Percentiles rank a stretch among this genome's conserved stretches.
These are phyloP conservation scores for Salarias fasciatus DNA, from an alignment of 2,797 vertebrate species.

Conservation along the genomic window DNA sequence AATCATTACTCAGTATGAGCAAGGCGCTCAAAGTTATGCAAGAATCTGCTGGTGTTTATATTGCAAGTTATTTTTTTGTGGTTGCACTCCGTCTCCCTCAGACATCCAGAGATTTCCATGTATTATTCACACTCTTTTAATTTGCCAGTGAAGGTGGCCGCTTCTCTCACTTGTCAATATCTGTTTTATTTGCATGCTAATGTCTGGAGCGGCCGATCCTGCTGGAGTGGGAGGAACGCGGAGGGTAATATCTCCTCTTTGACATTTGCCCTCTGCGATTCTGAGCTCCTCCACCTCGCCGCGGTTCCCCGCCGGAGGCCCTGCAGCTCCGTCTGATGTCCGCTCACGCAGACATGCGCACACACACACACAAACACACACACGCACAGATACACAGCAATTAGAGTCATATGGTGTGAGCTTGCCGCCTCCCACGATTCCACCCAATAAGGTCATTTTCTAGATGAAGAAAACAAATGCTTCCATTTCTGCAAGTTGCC, in stretches of 20 bases:
- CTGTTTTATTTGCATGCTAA: conserved; percentile 52
- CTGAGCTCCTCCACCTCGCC: conserved; percentile 61
- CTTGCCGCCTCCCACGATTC: conserved; percentile 70
- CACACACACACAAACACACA: conserved; percentile 3
- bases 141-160: conserved; percentile 27
- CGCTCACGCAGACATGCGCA: conserved; percentile 60
- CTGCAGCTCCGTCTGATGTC: conserved; percentile 69
- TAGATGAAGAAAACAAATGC: conserved; percentile 69
- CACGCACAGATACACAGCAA: conserved; percentile 52
- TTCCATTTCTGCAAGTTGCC: conserved; percentile 54
- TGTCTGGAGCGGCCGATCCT: conserved; percentile 40
- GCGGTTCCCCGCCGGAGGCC: conserved; percentile 52
- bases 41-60: conserved; percentile 40
- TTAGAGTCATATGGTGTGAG: conserved; percentile 69
- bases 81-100: conserved; percentile 11
- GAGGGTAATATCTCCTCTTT: conserved; percentile 73
- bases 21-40: conserved; percentile 59
- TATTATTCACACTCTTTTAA: conserved; percentile 33
- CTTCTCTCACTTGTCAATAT: conserved; percentile 40
- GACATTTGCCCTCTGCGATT: conserved; percentile 68
- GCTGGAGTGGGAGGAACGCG: conserved; percentile 66
- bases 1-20: conserved; percentile 52
- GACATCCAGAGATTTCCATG: conserved; percentile 25
- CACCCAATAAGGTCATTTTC: conserved; percentile 71
- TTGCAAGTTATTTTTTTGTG: conserved; percentile 35